Base-by-base conservation (phyloP, 2,113 vertebrate genomes). In the Pandion haliaetus region DNA sequence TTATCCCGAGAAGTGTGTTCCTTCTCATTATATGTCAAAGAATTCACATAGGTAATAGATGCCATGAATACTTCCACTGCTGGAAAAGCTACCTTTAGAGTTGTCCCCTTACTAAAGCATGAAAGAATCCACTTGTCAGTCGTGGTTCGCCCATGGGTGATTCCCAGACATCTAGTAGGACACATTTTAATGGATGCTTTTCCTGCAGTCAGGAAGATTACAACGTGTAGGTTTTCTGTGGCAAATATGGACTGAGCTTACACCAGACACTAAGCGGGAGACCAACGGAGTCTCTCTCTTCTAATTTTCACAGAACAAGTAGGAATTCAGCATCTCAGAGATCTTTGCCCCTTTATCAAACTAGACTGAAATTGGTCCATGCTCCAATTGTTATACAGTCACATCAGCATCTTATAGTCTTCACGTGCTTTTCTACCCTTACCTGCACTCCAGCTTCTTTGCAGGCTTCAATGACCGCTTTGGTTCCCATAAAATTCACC, bases 401-500 rank as follows among this genome's bases (percentile, higher is more conserved):
- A 44, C 73, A 26, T 2, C 8, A 57, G 45, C 10, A 1, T 12
- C 40, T 69, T 38, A 23, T 1, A 4, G 13, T 0, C 12, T 17
- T 40, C 16, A 8, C 2, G 28, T 18, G 28, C 21, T 61, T 19
- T 28, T 2, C 54, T 34, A 14, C 24, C 55, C 96, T 98, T 98
- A 99, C 99, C 99, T 99, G 99, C 70, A 99, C 99, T 62, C 99
- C 99, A 40, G 98, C 98, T 95, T 99, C 98, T 54, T 90, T 97
- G 95, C 99, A 99, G 88, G 99, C 98, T 77, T 98, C 98, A 57
- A 99, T 98, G 55, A 99, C 98, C 2, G 98, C 98, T 85, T 97
- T 98, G 34, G 99, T 99, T 45, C 99, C 99, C 86, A 98, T 45
- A 42, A 99, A 98, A 86, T 99, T 99, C 90, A 99, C 99, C 82